Evolutionary conservation across 2,888 invertebrate genomes (phyloP).

Genomic region (Aleiodes leptofemur): DNA sequence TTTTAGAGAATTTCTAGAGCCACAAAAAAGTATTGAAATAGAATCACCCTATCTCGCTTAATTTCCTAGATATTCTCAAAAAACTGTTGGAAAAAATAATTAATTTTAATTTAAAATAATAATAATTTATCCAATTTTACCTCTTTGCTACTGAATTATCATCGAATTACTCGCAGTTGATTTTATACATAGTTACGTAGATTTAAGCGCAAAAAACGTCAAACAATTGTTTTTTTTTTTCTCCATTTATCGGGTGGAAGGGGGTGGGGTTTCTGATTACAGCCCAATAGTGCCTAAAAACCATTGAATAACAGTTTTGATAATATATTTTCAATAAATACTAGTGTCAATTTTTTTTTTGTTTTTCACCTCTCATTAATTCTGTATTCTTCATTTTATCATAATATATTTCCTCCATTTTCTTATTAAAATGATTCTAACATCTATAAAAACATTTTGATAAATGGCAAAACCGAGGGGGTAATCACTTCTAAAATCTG

Average conservation of each 20-base stretch:
- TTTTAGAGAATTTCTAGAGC: too few relatives aligned
- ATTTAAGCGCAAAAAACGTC: conserved; percentile 36
- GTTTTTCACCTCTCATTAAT: neutral
- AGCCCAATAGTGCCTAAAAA: conserved; percentile 32
- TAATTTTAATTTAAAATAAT: too few relatives aligned
- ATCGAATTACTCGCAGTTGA: neutral
- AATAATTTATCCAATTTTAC: too few relatives aligned
- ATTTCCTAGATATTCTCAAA: too few relatives aligned
- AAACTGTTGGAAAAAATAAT: too few relatives aligned
- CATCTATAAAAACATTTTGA: conserved; percentile 8
- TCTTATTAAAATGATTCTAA: neutral
- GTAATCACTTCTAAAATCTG: too few relatives aligned
- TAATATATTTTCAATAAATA: neutral
- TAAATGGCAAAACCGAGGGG: neutral
- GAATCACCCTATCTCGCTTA: too few relatives aligned
- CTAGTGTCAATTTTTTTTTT: neutral
- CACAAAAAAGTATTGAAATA: too few relatives aligned
- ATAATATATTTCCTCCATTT: neutral
- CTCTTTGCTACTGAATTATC: too few relatives aligned
- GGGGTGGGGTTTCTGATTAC: conserved; percentile 34
- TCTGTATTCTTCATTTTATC: neutral
- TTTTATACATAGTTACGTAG: conserved; percentile 46
- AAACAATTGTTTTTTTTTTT: conserved; percentile 44
- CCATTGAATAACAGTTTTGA: conserved; percentile 16
- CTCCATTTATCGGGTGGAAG: too few relatives aligned